Evolutionary conservation across 2,113 vertebrate genomes (phyloP).

Genomic region (Seriola aureovittata): DNA sequence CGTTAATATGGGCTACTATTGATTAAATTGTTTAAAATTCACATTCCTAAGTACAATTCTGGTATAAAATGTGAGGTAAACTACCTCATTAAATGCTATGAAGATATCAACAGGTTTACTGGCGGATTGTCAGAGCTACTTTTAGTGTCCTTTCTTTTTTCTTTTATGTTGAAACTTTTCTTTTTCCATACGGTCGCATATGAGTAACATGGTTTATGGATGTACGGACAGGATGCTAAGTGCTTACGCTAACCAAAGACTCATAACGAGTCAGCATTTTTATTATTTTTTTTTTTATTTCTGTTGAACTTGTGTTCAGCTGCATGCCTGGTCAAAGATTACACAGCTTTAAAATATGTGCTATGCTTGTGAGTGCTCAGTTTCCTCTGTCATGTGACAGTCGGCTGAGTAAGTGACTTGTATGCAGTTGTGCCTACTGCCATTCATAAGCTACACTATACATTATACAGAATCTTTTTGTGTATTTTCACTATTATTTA

Average conservation of each 20-base stretch:
- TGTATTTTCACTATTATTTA: not conserved
- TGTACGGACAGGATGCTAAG: conserved; percentile 61
- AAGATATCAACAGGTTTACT: not conserved
- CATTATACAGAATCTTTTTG: not conserved
- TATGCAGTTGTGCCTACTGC: not conserved
- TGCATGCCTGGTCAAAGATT: conserved; percentile 75
- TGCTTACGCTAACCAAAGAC: conserved; percentile 52
- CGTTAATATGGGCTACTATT: not conserved
- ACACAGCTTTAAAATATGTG: conserved; percentile 61
- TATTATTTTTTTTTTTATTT: conserved; percentile 46
- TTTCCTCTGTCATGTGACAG: conserved; percentile 79
- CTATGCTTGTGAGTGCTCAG: conserved; percentile 24
- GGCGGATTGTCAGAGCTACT: no score
- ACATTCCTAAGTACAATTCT: not conserved
- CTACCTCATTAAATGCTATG: not conserved
- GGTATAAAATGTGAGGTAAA: not conserved
- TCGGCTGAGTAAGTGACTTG: conserved; percentile 63
- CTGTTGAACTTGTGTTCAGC: conserved; percentile 56
- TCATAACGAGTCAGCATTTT: conserved; percentile 72
- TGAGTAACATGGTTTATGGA: conserved; percentile 38
- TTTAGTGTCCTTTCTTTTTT: not conserved
- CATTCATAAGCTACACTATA: not conserved
- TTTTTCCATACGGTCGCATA: not conserved
- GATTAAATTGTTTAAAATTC: not conserved
- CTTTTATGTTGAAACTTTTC: not conserved